Conservation (phyloP, 1,140 invertebrate species). For the Bombus waltoni region DNA sequence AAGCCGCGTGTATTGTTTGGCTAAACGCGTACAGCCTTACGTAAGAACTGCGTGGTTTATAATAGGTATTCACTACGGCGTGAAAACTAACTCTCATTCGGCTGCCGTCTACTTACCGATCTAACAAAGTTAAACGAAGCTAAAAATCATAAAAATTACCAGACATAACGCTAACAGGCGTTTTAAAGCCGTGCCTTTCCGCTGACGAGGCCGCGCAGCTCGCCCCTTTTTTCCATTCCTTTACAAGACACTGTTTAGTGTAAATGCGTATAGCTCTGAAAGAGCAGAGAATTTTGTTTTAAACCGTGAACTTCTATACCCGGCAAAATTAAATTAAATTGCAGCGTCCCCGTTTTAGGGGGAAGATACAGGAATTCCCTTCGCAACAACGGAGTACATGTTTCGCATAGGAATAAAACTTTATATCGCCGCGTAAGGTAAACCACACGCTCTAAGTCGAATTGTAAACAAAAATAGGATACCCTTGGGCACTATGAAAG, state of each 20-base stretch:
- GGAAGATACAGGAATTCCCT: slow-evolving; percentile 6
- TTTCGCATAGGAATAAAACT: neutral
- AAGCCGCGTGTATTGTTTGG: neutral
- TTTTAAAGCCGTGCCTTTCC: neutral
- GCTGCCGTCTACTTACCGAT: too few relatives aligned
- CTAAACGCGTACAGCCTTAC: neutral
- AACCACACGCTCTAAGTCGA: neutral
- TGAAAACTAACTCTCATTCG: neutral
- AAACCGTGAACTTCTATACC: slow-evolving; percentile 2
- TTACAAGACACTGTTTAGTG: slow-evolving; percentile 10
- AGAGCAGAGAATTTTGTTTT: slow-evolving; percentile 22
- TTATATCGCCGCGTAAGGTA: neutral
- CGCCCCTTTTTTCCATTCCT: neutral
- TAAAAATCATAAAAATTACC: neutral
- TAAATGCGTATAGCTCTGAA: neutral
- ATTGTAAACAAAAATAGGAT: neutral
- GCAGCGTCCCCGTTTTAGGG: neutral
- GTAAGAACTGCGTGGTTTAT: neutral
- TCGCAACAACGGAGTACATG: neutral
- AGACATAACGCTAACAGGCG: neutral
- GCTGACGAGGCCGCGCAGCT: neutral
- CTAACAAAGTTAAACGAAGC: neutral
- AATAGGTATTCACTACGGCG: neutral
- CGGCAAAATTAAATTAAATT: slow-evolving; percentile 26
- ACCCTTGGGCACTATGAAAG: neutral